Evolutionary conservation across 2,888 invertebrate genomes (phyloP), one percentile per base, ranked within the genome.

Genomic region (Erebia palarica): DNA sequence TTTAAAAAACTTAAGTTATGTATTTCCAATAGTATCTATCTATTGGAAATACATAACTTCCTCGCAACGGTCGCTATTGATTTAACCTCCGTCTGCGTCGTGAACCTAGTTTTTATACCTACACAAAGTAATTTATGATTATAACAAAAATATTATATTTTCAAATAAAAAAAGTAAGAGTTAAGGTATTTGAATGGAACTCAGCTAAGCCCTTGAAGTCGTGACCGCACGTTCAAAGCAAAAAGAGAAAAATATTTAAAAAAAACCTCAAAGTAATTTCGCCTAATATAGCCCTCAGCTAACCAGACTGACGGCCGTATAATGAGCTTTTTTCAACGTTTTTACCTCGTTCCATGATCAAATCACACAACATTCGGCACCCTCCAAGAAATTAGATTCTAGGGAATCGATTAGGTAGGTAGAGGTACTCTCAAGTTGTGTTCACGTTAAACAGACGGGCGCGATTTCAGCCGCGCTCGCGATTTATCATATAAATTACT

Each of bases 241-340:
- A 42, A 16, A 16, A 18, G 16, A 42, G 10, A n/a, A 10, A 16
- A 44, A 16, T n/a, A 60, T 8, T 11, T 5, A 4, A 60, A 47
- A n/a, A 60, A 61, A 44, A 9, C 18, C 44, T 44, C 47, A 18
- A 61, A 47, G 47, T 13, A 47, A 61, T 61, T 61, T 18, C 47
- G 61, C 4, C 47, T 47, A 47, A 60, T 47, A 47, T 18, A 44
- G 61, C 61, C 60, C 58, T 61, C 72, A 71, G 72, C 61, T 68
- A 79, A 78, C 73, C 71, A 64, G 70, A 67, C 69, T 81, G 80
- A 83, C 80, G 77, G 69, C 75, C 77, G 72, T 78, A 78, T 81
- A 80, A 83, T 82, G 79, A 79, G 77, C 72, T 78, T 80, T 81
- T 78, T 79, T 79, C 75, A 79, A 77, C 72, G 78, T 80, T 81